A percentile compares a stretch with the other conserved stretches of the same genome.
Conservation (phyloP, 2,888 invertebrate species). For the Listrodromus nycthemerus region DNA sequence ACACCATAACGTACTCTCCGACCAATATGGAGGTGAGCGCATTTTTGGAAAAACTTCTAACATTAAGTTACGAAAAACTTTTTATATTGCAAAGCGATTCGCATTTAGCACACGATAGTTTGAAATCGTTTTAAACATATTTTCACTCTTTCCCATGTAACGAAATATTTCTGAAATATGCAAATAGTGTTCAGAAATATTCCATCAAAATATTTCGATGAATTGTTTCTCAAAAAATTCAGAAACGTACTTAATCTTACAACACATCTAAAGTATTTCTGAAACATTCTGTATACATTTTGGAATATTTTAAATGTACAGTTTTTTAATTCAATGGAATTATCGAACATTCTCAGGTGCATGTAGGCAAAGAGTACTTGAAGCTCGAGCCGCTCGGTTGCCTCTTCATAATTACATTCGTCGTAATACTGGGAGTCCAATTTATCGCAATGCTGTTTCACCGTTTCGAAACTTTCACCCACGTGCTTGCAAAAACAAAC, state of each 20-base stretch:
- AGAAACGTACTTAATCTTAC: too few species aligned
- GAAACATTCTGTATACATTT: too few species aligned
- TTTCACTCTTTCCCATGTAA: too few species aligned
- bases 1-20: constrained; percentile 84
- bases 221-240: too few species aligned
- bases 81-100: neutral
- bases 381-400: constrained; percentile 88
- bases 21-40: constrained; percentile 81
- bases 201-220: too few species aligned
- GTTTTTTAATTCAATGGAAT: neutral
- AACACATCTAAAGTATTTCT: too few species aligned
- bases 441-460: constrained; percentile 89
- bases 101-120: too few species aligned
- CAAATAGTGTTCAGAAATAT: too few species aligned
- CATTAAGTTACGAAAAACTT: neutral
- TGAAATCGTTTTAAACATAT: too few species aligned
- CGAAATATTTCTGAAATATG: too few species aligned
- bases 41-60: neutral
- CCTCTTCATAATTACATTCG: constrained; percentile 87
- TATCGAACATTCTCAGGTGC: constrained; percentile 76
- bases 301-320: too few species aligned
- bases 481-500: constrained; percentile 94
- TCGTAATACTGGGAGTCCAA: constrained; percentile 87
- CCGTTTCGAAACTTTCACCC: constrained; percentile 88
- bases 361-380: constrained; percentile 84